A percentile compares a stretch with the other conserved stretches of the same genome.
Conservation (phyloP, 2,888 invertebrate species). For the Dusona sp. region DNA sequence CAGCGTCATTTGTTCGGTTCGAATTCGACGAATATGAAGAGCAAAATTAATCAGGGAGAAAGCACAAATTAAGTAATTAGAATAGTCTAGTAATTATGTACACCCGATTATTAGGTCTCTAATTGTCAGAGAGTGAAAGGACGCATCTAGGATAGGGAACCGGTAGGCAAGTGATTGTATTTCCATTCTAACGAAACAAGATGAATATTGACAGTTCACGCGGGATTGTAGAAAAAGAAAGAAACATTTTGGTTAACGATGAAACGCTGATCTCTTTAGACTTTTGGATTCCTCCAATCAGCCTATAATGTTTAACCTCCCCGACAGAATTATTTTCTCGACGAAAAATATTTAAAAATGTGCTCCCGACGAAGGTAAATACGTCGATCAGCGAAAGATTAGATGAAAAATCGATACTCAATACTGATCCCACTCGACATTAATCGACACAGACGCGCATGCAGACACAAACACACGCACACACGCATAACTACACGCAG, state of each 20-base stretch:
- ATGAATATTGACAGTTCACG: slow-evolving; percentile 49
- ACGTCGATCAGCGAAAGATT: slow-evolving; percentile 34
- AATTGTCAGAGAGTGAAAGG: slow-evolving; percentile 63
- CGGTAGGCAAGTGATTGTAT: slow-evolving; percentile 32
- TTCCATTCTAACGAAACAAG: slow-evolving; percentile 27
- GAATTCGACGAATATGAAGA: slow-evolving; percentile 24
- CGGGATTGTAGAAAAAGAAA: slow-evolving; percentile 28
- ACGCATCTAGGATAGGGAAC: slow-evolving; percentile 56
- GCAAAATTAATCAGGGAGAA: slow-evolving; percentile 4
- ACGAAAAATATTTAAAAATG: slow-evolving; percentile 8
- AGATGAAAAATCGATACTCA: slow-evolving; percentile 34
- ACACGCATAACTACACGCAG: slow-evolving; percentile 73
- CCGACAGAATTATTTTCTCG: slow-evolving; percentile 76
- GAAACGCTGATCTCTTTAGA: slow-evolving; percentile 33
- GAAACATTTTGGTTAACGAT: slow-evolving; percentile 36
- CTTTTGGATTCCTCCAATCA: slow-evolving; percentile 78
- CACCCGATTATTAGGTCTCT: slow-evolving; percentile 62
- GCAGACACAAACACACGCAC: slow-evolving; percentile 57
- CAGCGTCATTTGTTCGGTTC: slow-evolving; percentile 51
- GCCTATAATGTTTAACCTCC: slow-evolving; percentile 78
- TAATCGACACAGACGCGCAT: slow-evolving; percentile 47
- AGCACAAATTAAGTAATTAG: slow-evolving; percentile 34
- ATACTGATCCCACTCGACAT: slow-evolving; percentile 46
- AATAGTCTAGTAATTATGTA: slow-evolving; percentile 49
- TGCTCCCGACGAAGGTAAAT: slow-evolving; percentile 45